Evolutionary conservation across 2,888 invertebrate species (phyloP), one percentile per base, ranked within the genome.

Genomic region (Tyria jacobaeae): DNA sequence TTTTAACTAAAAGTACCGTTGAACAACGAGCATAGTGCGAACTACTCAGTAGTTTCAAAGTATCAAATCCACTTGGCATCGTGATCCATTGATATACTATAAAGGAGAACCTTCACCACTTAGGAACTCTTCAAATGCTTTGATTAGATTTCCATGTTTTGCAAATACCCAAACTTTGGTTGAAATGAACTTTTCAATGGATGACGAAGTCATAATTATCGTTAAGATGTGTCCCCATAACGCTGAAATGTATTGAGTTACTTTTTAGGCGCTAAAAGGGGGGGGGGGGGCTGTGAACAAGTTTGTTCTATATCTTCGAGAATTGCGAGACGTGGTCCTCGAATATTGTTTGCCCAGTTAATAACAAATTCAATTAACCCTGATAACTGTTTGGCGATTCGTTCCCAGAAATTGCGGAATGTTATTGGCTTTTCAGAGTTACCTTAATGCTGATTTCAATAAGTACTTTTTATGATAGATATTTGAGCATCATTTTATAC

Each of bases 131-230:
- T 62, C 68, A 78, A 78, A 76, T 83, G 79, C 81, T 82, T 80
- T 86, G 84, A 85, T 87, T 84, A 85, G 82, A 85, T 84, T 84
- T 85, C 80, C 79, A 78, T 81, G 80, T 74, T 80, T 69, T 66
- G 52, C 61, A 73, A 78, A 65, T 76, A 73, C 64, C 68, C 66
- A 65, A 75, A 78, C 65, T 73, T 75, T 1, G 61, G 61, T 64
- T 69, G 66, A 64, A 75, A 76, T 74, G 54, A 64, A 74, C 74
- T 77, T 77, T 72, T 77, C 70, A 73, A 70, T 73, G 63, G 66
- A 75, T 73, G 64, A 54, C 25, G 60, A 77, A 75, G 61, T 75
- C 64, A 65, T 77, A 70, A 72, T 76, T 77, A 73, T 76, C 70
- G 66, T 75, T 60, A 63, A 65, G 66, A 68, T 70, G 64, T 75